Base-by-base conservation (phyloP, 2,888 invertebrate genomes). In the Nebria salina region DNA sequence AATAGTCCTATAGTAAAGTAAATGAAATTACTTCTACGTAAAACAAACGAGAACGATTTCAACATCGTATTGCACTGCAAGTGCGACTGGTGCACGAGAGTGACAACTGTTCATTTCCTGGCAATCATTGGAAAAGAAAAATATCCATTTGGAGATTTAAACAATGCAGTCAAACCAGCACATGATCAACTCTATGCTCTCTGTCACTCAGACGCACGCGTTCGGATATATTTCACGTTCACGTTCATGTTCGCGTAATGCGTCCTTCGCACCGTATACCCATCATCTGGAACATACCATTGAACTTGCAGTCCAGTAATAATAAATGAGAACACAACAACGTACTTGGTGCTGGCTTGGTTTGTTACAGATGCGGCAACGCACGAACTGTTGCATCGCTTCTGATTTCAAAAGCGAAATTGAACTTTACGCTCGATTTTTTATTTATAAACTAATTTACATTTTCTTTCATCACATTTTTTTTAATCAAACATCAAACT, bases 1-100 rank as follows among this genome's bases (percentile, higher is more conserved):
- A 77, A 77, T 72, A 70, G 77, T 65, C 72, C 68, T 72, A 77
- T 77, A 20, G 1, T 20, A 77, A 77, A 77, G 25, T 65, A 77
- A 72, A 64, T 65, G 26, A 77, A 72, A 54, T 54, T 77, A 64
- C 43, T 76, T 76, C 68, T 76, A 70, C 72, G 64, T 72, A 54
- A 64, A 43, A 41, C 34, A 11, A n/a, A 68, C 54, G 13, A 54
- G 43, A 54, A 25, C 20, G 72, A 77, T 72, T 72, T 77, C 72
- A 77, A 70, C 65, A n/a, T 54, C 11, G n/a, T 54, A 54, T 13
- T 54, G 54, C 7, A 54, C 54, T 54, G 54, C 34, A 1, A 34
- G 34, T 34, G 34, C 34, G 34, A 34, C 34, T 34, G 34, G 34
- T 34, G 34, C 54, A 54, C 54, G 54, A 8, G 54, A 54, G 34